Evolutionary conservation across 1,140 invertebrate species (phyloP), one percentile per base, ranked within the genome.

Genomic region (Drosophila prosaltans): DNA sequence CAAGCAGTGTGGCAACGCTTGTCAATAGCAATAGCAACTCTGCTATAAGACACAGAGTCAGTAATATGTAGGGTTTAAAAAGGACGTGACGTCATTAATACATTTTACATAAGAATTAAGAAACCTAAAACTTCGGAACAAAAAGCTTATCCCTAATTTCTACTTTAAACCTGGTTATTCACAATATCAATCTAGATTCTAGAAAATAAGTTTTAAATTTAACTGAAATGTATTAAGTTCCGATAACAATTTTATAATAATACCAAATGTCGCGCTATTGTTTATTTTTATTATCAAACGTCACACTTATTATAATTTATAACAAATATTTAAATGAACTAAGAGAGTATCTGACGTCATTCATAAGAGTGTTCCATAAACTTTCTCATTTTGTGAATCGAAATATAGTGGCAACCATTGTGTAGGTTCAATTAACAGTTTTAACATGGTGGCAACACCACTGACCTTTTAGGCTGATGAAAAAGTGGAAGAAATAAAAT

Each of bases 401-500:
- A 58, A 16, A 58, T 36, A 58, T 10, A 2, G 32, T 58, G 55
- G 55, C n/a, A 58, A 10, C 55, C 1, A 36, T 16, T 16, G n/a
- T 39, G 30, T 26, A 40, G 57, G 32, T 24, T 39, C 28, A 57
- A 11, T 59, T 59, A 10, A 59, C 40, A 10, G 2, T 59, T 59
- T 59, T 24, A 48, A 62, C 28, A 0, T 30, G 28, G 64, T 75
- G 73, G 73, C 73, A 75, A 57, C 73, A 6, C 45, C 16, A 2
- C 24, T 60, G 6, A 48, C 39, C 66, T 75, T 74, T 66, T 75
- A 64, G 39, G 59, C 62, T 86, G 66, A 79, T 78, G 82, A 88
- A 85, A 85, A 85, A 82, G 55, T 82, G 41, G 68, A 57, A 65
- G 43, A 64, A 76, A 72, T 74, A 89, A 88, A 88, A 88, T 88